A percentile compares a stretch with the other conserved stretches of the same genome.
phyloP scores from a whole-genome alignment of 2,113 vertebrate species.

The Semnornis frantzii region DNA sequence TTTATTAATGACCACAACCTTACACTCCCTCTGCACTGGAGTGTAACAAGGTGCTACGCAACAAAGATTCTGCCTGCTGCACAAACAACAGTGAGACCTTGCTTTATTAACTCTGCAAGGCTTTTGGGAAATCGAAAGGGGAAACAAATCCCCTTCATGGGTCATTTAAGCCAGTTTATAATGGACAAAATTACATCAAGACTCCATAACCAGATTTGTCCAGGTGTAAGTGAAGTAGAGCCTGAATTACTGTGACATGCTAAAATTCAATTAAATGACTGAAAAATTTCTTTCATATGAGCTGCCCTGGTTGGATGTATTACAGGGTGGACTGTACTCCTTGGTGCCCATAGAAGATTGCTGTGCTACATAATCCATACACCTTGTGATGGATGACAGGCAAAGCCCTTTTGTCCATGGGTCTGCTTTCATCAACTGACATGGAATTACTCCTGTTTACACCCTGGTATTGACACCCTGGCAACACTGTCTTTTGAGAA shows the following conservation, averaged over 20 bases:
- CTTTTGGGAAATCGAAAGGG: not conserved
- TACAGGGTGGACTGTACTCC: not conserved
- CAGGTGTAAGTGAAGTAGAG: slow-evolving; percentile 47
- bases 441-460: not conserved
- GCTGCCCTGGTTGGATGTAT: not conserved
- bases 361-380: not conserved
- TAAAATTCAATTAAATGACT: slow-evolving; percentile 49
- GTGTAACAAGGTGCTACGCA: not conserved
- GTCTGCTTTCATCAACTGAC: not conserved
- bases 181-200: slow-evolving; percentile 32
- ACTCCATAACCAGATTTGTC: slow-evolving; percentile 38
- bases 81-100: not conserved
- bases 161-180: slow-evolving; percentile 28
- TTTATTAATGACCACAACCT: not conserved
- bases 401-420: not conserved
- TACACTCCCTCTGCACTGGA: not conserved
- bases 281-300: slow-evolving; percentile 44
- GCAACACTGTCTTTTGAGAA: slow-evolving; percentile 30
- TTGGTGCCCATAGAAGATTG: slow-evolving; percentile 6
- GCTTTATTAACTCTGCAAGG: slow-evolving; percentile 26
- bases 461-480: not conserved
- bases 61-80: not conserved
- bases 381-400: not conserved
- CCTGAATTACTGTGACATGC: slow-evolving; percentile 8
- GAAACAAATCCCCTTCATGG: not conserved